Evolutionary conservation across 2,113 vertebrate species (phyloP).

Genomic region (Chaetops frenatus): DNA sequence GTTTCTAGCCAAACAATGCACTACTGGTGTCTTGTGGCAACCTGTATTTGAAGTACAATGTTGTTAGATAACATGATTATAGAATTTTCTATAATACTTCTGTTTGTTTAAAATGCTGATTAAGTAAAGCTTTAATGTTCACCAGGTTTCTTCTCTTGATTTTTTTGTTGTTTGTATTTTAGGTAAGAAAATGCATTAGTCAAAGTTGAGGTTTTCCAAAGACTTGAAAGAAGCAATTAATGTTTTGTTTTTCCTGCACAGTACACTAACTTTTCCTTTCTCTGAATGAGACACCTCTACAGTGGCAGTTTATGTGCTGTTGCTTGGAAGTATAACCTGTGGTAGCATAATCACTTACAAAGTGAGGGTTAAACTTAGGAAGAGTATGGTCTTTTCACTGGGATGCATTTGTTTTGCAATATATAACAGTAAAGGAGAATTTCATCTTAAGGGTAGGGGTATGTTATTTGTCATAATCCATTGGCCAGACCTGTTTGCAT

Average conservation of each 20-base stretch:
- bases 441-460: not conserved
- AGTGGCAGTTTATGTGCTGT: not conserved
- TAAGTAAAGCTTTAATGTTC: not conserved
- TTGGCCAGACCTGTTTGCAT: not conserved
- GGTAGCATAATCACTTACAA: not conserved
- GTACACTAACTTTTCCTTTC: not conserved
- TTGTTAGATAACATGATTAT: not conserved
- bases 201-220: rapidly evolving
- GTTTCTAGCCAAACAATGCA: rapidly evolving
- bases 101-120: not conserved
- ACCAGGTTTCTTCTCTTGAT: not conserved
- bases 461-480: not conserved
- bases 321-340: not conserved
- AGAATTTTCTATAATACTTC: not conserved
- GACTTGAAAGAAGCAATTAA: not conserved
- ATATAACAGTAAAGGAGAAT: not conserved
- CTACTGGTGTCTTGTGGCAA: not conserved
- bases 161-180: not conserved
- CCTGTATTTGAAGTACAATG: not conserved
- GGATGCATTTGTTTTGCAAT: not conserved
- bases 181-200: not conserved
- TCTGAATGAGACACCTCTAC: not conserved
- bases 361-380: not conserved
- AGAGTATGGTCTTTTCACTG: not conserved
- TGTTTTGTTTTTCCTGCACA: not conserved